Evolutionary conservation across 2,888 invertebrate genomes (phyloP).

Genomic region (Polydrusus pterygomalis): DNA sequence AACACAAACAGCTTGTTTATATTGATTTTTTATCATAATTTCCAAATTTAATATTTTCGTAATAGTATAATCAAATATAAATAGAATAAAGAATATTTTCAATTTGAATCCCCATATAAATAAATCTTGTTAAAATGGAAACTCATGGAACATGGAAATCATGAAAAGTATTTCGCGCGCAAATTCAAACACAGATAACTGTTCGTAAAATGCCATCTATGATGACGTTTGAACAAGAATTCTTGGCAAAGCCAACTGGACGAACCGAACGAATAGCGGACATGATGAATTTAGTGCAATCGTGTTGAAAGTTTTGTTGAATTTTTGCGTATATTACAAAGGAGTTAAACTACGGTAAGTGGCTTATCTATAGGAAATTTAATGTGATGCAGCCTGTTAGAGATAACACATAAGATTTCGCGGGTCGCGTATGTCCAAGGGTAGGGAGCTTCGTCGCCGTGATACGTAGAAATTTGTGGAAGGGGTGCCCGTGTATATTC

Average conservation of each 20-base stretch:
- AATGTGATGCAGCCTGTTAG: conserved; percentile 59
- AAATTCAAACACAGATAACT: conserved; percentile 45
- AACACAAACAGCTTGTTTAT: too few relatives aligned
- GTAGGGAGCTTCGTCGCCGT: conserved; percentile 73
- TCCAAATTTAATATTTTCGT: too few relatives aligned
- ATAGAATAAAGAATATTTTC: too few relatives aligned
- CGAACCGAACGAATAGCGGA: conserved; percentile 63
- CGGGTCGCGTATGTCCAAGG: conserved; percentile 71
- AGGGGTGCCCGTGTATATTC: conserved; percentile 73
- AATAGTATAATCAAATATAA: too few relatives aligned
- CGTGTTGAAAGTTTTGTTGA: conserved; percentile 54
- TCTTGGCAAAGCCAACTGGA: conserved; percentile 62
- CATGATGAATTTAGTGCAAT: conserved; percentile 67
- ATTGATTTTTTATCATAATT: too few relatives aligned
- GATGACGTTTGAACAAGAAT: conserved; percentile 59
- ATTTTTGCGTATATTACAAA: conserved; percentile 33
- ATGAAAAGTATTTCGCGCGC: conserved; percentile 28
- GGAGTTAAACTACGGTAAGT: conserved; percentile 59
- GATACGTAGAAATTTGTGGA: conserved; percentile 71
- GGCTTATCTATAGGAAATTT: conserved; percentile 42
- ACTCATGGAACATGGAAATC: too few relatives aligned
- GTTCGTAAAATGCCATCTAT: conserved; percentile 66
- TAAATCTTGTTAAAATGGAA: too few relatives aligned
- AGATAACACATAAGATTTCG: conserved; percentile 69
- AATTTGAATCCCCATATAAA: too few relatives aligned